Evolutionary conservation across 2,113 vertebrate species (phyloP).

Genomic region (Galbula dea): DNA sequence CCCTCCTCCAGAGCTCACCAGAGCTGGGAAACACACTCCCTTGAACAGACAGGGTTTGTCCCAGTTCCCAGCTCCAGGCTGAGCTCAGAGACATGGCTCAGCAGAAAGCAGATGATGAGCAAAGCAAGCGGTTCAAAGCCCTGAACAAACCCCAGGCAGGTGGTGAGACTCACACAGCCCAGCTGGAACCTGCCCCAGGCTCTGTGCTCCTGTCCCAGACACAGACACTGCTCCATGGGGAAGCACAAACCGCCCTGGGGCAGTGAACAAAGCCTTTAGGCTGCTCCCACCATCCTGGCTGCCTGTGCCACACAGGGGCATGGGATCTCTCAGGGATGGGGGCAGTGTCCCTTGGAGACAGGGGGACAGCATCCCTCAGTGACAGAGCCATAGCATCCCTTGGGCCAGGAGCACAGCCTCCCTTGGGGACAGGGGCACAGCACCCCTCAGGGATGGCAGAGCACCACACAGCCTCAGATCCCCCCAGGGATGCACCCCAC

Average conservation of each 20-base stretch:
- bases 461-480: not conserved
- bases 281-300: not conserved
- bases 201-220: not conserved
- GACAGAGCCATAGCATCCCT: no score
- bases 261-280: not conserved
- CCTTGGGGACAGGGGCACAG: not conserved
- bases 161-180: not conserved
- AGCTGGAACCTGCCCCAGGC: not conserved
- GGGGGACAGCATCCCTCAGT: not conserved
- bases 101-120: not conserved
- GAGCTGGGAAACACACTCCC: not conserved
- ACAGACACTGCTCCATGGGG: not conserved
- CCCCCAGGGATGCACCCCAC: not conserved
- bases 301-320: not conserved
- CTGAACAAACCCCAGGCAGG: not conserved
- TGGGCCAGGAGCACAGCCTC: no score
- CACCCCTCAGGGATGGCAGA: not conserved
- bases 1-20: accelerated
- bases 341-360: no score
- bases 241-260: not conserved
- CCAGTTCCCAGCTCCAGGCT: not conserved
- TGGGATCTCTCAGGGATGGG: no score
- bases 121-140: not conserved
- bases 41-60: accelerated
- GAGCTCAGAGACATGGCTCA: not conserved